Evolutionary conservation across 2,888 invertebrate genomes (phyloP).

Genomic region (Mythimna vitellina): DNA sequence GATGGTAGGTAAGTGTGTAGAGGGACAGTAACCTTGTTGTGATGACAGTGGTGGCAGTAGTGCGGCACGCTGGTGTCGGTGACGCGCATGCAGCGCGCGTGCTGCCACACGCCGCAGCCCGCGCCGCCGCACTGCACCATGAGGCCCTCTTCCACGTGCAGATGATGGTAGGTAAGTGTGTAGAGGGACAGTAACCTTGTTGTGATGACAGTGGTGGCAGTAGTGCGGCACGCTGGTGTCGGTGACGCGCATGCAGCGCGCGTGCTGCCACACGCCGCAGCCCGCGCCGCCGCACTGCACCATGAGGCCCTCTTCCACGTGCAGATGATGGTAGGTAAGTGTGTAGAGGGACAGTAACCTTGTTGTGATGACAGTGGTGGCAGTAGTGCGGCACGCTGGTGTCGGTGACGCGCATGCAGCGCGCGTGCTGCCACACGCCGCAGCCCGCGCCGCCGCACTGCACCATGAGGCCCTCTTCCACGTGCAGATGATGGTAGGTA

Average conservation of each 20-base stretch:
- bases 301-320: slow-evolving; percentile 90
- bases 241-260: slow-evolving; percentile 92
- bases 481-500: too few species aligned
- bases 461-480: slow-evolving; percentile 76
- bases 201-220: slow-evolving; percentile 91
- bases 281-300: slow-evolving; percentile 56
- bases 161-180: slow-evolving; percentile 73
- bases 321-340: too few species aligned
- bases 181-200: slow-evolving; percentile 93
- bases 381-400: slow-evolving; percentile 93
- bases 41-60: slow-evolving; percentile 90
- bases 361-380: slow-evolving; percentile 29
- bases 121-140: slow-evolving; percentile 60
- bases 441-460: slow-evolving; percentile 84
- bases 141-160: slow-evolving; percentile 92
- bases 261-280: slow-evolving; percentile 97
- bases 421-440: slow-evolving; percentile 94
- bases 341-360: slow-evolving; percentile 78
- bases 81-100: slow-evolving; percentile 94
- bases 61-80: slow-evolving; percentile 85
- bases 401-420: slow-evolving; percentile 91
- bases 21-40: slow-evolving; percentile 68
- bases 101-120: slow-evolving; percentile 90
- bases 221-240: slow-evolving; percentile 92
- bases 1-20: slow-evolving; percentile 36